phyloP scores from a whole-genome alignment of 2,797 vertebrate genomes.

The Odontamblyopus lacepedii region DNA sequence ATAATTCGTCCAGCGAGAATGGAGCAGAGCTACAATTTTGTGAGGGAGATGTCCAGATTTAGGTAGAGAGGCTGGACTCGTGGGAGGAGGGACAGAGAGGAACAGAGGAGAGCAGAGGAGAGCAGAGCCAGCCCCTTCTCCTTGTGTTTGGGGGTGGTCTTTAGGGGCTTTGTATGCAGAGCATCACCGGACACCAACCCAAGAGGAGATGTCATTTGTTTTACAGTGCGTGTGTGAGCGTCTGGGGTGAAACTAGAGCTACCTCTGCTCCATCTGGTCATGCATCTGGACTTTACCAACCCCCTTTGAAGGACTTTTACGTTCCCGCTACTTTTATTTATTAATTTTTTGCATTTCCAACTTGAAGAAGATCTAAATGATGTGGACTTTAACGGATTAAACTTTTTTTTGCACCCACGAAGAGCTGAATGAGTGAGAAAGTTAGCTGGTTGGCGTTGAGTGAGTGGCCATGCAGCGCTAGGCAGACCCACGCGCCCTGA shows the following conservation, averaged over 20 bases:
- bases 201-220: conserved; percentile 62
- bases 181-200: conserved; percentile 60
- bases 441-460: conserved; percentile 38
- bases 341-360: neutral
- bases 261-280: conserved; percentile 66
- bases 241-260: conserved; percentile 70
- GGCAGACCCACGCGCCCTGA: conserved; percentile 48
- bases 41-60: conserved; percentile 48
- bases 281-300: conserved; percentile 24
- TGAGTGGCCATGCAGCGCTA: conserved; percentile 51
- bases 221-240: conserved; percentile 45
- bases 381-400: conserved; percentile 69
- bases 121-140: conserved; percentile 57
- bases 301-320: conserved; percentile 17
- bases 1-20: neutral
- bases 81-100: conserved; percentile 57
- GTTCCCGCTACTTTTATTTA: conserved; percentile 16
- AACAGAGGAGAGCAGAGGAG: conserved; percentile 29
- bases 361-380: conserved; percentile 19
- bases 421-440: conserved; percentile 26
- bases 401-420: conserved; percentile 10
- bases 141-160: conserved; percentile 64
- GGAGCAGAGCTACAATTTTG: conserved; percentile 19
- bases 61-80: conserved; percentile 33
- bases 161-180: conserved; percentile 62